These are phyloP conservation scores for Myoxocephalus aenaeus DNA, from an alignment of 2,797 vertebrate genomes.

Conservation along the genomic window DNA sequence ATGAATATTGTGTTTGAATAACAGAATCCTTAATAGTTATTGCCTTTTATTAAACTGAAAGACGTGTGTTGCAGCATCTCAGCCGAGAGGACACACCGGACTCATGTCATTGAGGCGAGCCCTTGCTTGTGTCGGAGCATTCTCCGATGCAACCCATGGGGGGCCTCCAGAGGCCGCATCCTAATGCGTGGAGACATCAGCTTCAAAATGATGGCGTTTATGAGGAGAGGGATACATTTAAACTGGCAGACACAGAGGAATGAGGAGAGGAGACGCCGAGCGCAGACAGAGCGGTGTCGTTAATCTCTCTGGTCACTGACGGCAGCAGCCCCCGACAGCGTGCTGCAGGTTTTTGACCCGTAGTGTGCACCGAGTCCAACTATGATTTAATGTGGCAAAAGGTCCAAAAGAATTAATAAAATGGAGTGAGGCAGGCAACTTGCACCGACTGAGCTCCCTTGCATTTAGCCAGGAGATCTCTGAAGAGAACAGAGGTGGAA, in stretches of 20 bases:
- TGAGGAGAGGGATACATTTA: neutral
- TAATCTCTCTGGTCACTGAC: neutral
- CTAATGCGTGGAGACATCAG: neutral
- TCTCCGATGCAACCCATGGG: neutral
- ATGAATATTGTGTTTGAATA: too few relatives aligned
- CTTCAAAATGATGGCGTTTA: neutral
- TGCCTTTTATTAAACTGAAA: neutral
- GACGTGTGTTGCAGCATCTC: neutral
- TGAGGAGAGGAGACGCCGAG: neutral
- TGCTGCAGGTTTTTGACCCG: neutral
- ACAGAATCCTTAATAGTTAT: neutral
- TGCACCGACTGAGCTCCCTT: slow-evolving; percentile 16
- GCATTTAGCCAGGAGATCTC: slow-evolving; percentile 37
- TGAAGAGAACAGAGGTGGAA: slow-evolving; percentile 69
- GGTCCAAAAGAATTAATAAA: slow-evolving; percentile 32
- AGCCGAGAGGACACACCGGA: neutral
- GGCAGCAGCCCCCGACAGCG: neutral
- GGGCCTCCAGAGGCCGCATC: neutral
- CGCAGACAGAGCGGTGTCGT: neutral
- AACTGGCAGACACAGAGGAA: too few relatives aligned
- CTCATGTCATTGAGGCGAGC: neutral
- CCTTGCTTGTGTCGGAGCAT: neutral
- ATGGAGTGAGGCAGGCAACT: slow-evolving; percentile 41
- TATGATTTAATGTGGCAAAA: neutral
- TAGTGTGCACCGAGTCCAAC: neutral